Conservation (phyloP, 1,140 invertebrate genomes). For the Trypoxylus dichotomus region DNA sequence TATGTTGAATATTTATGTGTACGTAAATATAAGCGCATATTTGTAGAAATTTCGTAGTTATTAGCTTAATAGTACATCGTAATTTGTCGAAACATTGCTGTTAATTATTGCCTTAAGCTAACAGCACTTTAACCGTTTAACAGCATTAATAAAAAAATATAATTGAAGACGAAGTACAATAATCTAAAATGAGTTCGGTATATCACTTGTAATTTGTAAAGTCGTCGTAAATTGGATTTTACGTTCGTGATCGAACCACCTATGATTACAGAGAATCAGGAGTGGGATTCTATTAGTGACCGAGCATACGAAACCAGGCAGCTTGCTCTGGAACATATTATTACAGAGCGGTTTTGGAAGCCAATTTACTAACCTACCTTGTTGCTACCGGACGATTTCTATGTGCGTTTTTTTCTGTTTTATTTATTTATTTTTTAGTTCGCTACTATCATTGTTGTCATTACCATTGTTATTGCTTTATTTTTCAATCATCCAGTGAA, state of each 20-base stretch:
- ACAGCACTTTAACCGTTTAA: slow-evolving; percentile 11
- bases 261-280: slow-evolving; percentile 38
- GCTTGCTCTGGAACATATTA: slow-evolving; percentile 36
- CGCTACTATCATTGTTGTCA: slow-evolving; percentile 20
- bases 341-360: slow-evolving; percentile 41
- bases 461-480: slow-evolving; percentile 28
- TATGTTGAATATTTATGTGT: too few relatives aligned
- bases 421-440: slow-evolving; percentile 26
- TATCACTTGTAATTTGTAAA: slow-evolving; percentile 33
- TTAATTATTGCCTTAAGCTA: not conserved
- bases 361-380: slow-evolving; percentile 41
- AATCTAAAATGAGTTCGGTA: slow-evolving; percentile 28
- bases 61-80: too few relatives aligned
- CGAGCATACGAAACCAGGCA: slow-evolving; percentile 28
- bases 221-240: slow-evolving; percentile 31
- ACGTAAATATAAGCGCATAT: too few relatives aligned
- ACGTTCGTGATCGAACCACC: slow-evolving; percentile 37
- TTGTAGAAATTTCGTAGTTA: too few relatives aligned
- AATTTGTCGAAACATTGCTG: not conserved
- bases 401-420: slow-evolving; percentile 6
- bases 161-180: slow-evolving; percentile 6
- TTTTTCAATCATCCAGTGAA: slow-evolving; percentile 25
- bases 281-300: slow-evolving; percentile 39
- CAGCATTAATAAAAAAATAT: slow-evolving; percentile 9
- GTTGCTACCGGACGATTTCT: slow-evolving; percentile 40